Evolutionary conservation across 2,797 vertebrate genomes (phyloP), one percentile per base, ranked within the genome.

Genomic region (Pteronotus mesoamericanus): DNA sequence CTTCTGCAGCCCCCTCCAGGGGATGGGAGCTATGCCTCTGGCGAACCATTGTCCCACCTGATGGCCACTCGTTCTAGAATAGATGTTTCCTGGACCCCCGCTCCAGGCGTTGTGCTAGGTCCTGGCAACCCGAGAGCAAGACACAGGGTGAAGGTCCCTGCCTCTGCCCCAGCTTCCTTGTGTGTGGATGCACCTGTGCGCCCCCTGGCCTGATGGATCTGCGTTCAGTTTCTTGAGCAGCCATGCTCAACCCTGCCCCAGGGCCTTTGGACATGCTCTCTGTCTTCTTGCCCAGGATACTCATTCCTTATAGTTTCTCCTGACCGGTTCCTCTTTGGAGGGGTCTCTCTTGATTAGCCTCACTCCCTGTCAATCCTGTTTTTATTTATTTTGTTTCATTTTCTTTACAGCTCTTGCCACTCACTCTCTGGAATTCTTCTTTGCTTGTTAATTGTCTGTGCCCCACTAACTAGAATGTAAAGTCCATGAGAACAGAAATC

Each of bases 121-220:
- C 53, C 86, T 46, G 24, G 18, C 0, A 4, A 51, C 34, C 61
- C 24, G 74, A 46, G 48, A 74, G 29, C 6, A 7, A 39, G 71
- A 68, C 29, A 21, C 80, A 21, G 19, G 57, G 29, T 6, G 1
- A 9, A 34, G 7, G 26, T 34, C 53, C 15, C 59, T 5, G 48
- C 15, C 22, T 59, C 78, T 19, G 39, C 44, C 42, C 53, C 0
- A 4, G 61, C 42, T 16, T 51, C 61, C 75, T 59, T 68, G 21
- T 0, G 9, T 3, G 26, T 10, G n/a, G 21, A 32, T 14, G 12
- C 7, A 2, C 21, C 53, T 19, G 71, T 0, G 0, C 46, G n/a
- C 53, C 2, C 69, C 3, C 22, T 3, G 2, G 14, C 18, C 46
- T 1, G n/a, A n/a, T 0, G 9, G 44, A 11, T 68, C 21, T 34